Conservation (phyloP, 2,113 vertebrate species). For the Lepisosteus osseus region DNA sequence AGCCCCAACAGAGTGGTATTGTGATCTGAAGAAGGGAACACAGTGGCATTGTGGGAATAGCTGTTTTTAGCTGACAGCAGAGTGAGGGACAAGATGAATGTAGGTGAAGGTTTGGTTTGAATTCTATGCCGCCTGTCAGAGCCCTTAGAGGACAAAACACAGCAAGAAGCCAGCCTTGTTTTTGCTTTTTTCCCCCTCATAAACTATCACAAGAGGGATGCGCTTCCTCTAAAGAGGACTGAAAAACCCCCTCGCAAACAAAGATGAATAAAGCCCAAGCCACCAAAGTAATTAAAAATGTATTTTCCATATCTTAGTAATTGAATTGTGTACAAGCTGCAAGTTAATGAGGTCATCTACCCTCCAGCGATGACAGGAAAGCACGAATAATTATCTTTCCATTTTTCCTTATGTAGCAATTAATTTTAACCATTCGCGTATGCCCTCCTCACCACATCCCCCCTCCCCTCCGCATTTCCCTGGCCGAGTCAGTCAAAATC, state of each 20-base stretch:
- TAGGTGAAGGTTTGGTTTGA: slow-evolving; percentile 12
- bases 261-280: slow-evolving; percentile 80
- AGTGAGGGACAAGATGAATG: slow-evolving; percentile 10
- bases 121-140: slow-evolving; percentile 1
- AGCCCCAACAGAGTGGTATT: neutral
- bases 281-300: slow-evolving; percentile 91
- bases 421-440: slow-evolving; percentile 85
- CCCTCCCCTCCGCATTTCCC: neutral
- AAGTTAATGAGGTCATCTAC: slow-evolving; percentile 93
- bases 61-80: slow-evolving; percentile 12
- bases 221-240: slow-evolving; percentile 18
- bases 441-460: slow-evolving; percentile 53
- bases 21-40: slow-evolving; percentile 1
- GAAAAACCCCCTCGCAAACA: slow-evolving; percentile 61
- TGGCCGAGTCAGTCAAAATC: slow-evolving; percentile 70
- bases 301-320: slow-evolving; percentile 92
- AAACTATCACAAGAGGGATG: slow-evolving; percentile 20
- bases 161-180: neutral
- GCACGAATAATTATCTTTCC: slow-evolving; percentile 92
- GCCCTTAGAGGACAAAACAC: neutral
- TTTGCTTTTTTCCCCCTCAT: neutral
- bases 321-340: slow-evolving; percentile 95
- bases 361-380: slow-evolving; percentile 85
- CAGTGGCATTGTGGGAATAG: neutral
- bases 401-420: slow-evolving; percentile 93